Conservation (phyloP, 2,888 invertebrate species). For the Aricia artaxerxes region DNA sequence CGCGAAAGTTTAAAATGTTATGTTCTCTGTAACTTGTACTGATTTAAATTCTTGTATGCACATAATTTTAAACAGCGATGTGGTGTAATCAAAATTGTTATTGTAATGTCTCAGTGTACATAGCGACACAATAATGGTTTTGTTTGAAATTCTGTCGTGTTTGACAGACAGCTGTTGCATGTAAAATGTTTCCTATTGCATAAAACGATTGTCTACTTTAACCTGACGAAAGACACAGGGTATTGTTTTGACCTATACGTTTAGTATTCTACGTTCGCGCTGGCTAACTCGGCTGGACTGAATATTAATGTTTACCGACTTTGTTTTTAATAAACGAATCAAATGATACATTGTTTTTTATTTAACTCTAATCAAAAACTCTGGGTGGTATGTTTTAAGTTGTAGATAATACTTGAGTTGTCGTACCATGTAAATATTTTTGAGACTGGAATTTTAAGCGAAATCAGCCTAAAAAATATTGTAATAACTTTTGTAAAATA, state of each 20-base stretch:
- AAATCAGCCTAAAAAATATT: not conserved
- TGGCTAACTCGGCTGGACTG: not conserved
- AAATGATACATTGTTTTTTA: not conserved
- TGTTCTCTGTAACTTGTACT: not conserved
- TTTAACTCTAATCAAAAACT: not conserved
- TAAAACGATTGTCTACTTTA: conserved; percentile 17
- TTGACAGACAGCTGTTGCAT: conserved; percentile 25
- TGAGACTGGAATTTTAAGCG: not conserved
- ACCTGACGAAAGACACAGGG: conserved; percentile 1
- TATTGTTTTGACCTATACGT: not conserved
- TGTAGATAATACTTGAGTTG: not conserved
- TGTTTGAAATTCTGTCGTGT: conserved; percentile 15
- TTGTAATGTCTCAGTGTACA: not conserved
- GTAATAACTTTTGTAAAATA: not conserved
- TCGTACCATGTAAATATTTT: not conserved
- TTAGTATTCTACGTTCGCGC: not conserved
- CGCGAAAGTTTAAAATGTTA: no score
- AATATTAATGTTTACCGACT: not conserved
- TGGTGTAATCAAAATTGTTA: conserved; percentile 3
- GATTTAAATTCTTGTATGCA: not conserved
- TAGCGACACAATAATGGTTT: conserved; percentile 16
- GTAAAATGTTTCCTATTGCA: conserved; percentile 27
- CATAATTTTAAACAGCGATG: not conserved
- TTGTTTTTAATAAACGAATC: conserved; percentile 1
- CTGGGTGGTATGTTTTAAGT: not conserved